These are phyloP conservation scores for Paramormyrops kingsleyae DNA, from an alignment of 2,113 vertebrate species.

Conservation along the genomic window DNA sequence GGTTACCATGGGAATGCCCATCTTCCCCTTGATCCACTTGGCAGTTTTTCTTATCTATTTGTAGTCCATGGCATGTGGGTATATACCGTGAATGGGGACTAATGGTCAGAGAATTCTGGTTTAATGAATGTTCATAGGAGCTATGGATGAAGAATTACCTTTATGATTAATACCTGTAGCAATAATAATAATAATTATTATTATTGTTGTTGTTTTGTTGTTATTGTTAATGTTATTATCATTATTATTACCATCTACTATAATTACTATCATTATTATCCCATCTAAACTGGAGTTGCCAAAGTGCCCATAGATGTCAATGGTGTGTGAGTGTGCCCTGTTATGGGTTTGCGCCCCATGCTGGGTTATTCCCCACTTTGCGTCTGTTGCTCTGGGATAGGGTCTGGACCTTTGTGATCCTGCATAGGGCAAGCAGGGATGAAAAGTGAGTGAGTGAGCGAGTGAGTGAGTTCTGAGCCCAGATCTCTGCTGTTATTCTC, in stretches of 20 bases:
- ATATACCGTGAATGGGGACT: conserved; percentile 13
- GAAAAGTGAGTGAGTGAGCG: not conserved
- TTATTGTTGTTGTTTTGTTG: not conserved
- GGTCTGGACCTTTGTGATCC: not conserved
- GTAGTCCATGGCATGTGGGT: not conserved
- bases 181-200: not conserved
- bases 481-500: not conserved
- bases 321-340: not conserved
- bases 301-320: not conserved
- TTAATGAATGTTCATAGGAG: not conserved
- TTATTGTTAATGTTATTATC: not conserved
- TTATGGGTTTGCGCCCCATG: not conserved
- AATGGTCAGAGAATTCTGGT: not conserved
- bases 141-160: not conserved
- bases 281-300: not conserved
- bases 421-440: not conserved
- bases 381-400: not conserved
- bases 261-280: not conserved
- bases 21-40: conserved; percentile 34
- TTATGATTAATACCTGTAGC: not conserved
- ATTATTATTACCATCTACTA: not conserved
- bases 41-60: conserved; percentile 12
- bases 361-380: not conserved
- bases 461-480: not conserved
- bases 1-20: conserved; percentile 57